Evolutionary conservation across 23 tunicate species (phyloP).

Genomic region (Halocynthia aurantium): DNA sequence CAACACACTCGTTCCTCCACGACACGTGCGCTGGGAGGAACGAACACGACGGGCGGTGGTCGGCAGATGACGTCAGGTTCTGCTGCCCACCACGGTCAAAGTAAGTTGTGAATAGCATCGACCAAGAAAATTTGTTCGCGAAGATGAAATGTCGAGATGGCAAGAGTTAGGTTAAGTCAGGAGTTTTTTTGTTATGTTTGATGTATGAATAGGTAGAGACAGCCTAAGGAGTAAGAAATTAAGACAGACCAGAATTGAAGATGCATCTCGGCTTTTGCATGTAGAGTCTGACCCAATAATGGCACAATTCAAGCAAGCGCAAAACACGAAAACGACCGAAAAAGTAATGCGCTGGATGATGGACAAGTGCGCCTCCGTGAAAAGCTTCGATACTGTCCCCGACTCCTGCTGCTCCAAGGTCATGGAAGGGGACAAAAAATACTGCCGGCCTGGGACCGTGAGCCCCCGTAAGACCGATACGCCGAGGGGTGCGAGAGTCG

Average conservation of each 20-base stretch:
- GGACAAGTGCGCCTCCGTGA: conserved; percentile 13
- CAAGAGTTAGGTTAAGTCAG: too few species aligned
- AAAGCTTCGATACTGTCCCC: conserved; percentile 14
- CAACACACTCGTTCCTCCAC: conserved; percentile 27
- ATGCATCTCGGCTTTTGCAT: background rate
- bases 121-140: background rate
- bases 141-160: background rate
- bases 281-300: conserved; percentile 13
- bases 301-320: conserved; percentile 3
- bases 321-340: background rate
- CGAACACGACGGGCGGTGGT: conserved; percentile 11
- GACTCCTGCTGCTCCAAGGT: background rate
- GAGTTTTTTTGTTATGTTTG: too few species aligned
- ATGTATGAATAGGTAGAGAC: background rate
- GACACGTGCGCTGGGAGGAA: conserved; percentile 20
- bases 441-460: background rate
- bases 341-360: conserved; percentile 11
- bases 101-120: background rate
- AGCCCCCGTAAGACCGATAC: background rate
- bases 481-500: background rate
- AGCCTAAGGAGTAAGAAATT: background rate
- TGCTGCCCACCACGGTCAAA: conserved; percentile 33
- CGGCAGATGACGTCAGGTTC: conserved; percentile 14
- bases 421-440: background rate
- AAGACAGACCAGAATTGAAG: background rate